Base-by-base conservation (phyloP, 2,888 invertebrate genomes). In the Euclidia mi region DNA sequence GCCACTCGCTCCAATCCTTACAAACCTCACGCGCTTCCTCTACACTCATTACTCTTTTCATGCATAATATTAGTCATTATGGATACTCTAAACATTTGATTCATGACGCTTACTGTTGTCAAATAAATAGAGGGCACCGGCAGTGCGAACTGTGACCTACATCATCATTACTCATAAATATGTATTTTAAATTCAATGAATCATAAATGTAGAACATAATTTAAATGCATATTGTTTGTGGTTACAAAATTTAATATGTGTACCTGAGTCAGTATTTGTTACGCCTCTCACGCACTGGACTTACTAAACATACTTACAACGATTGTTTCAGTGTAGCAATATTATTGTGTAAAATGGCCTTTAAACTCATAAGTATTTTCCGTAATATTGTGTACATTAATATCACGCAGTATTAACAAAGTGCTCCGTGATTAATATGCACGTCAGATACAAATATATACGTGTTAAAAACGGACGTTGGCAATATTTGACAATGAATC, bases 311-410 rank as follows among this genome's bases (percentile, higher is more conserved):
- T 65, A 68, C 59, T 64, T 65, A 68, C 56, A 47, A 50, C 79
- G 68, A 84, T 85, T 82, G 82, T 82, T 76, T 79, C 63, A 57
- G 46, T 66, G 78, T 72, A 62, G 78, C 76, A 85, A 82, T 69
- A 66, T 43, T 38, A 38, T 59, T 71, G 49, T 44, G 56, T 35
- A 45, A 58, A 60, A 46, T 53, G 29, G 18, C 59, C 55, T 71
- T 53, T 49, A 41, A 29, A 40, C 11, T 55, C 34, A 57, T 25
- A 20, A 20, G n/a, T 20, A 55, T 34, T 71, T 70, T 70, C 28
- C 65, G 71, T 29, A 65, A 69, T 58, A 58, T 50, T 65, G 32
- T 28, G 47, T 28, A 43, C 41, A 40, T 63, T 40, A 28, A n/a
- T n/a, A n/a, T n/a, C n/a, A n/a, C n/a, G n/a, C n/a, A n/a, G n/a